Conservation (phyloP, 2,888 invertebrate genomes). For the Brenthis hecate region DNA sequence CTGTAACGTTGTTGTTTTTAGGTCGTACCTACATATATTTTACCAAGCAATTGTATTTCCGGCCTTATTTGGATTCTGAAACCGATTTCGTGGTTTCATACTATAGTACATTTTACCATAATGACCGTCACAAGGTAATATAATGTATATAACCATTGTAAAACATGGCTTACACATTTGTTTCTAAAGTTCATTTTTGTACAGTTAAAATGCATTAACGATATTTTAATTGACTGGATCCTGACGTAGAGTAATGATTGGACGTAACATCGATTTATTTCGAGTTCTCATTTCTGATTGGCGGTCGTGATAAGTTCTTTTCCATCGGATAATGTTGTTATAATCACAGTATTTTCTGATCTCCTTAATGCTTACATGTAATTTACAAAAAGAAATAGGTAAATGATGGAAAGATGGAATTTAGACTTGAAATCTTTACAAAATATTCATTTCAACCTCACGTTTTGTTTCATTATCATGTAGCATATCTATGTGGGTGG, state of each 20-base stretch:
- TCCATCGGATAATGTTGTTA: conserved; percentile 78
- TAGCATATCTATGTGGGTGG: neutral
- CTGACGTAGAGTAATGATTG: conserved; percentile 82
- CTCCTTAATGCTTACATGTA: conserved; percentile 51
- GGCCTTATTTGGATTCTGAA: conserved; percentile 78
- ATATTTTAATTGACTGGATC: conserved; percentile 82
- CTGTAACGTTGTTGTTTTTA: neutral
- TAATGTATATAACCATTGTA: conserved; percentile 38
- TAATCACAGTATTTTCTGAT: conserved; percentile 59
- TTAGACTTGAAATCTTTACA: conserved; percentile 4
- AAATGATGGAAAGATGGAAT: neutral
- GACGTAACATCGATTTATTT: conserved; percentile 82
- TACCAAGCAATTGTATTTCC: conserved; percentile 76
- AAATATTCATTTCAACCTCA: too few relatives aligned
- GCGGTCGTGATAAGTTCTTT: conserved; percentile 79
- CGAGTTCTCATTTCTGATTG: conserved; percentile 81
- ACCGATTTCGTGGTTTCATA: conserved; percentile 80
- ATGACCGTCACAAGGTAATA: conserved; percentile 76
- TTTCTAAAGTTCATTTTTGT: conserved; percentile 61
- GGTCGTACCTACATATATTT: conserved; percentile 44
- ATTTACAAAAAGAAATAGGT: conserved; percentile 40
- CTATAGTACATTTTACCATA: conserved; percentile 77
- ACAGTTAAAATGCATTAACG: conserved; percentile 69
- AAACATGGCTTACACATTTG: conserved; percentile 53
- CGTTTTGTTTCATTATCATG: neutral